A percentile compares a stretch with the other conserved stretches of the same genome.
phyloP scores from a whole-genome alignment of 2,888 invertebrate species.

The Crossocerus cetratus region DNA sequence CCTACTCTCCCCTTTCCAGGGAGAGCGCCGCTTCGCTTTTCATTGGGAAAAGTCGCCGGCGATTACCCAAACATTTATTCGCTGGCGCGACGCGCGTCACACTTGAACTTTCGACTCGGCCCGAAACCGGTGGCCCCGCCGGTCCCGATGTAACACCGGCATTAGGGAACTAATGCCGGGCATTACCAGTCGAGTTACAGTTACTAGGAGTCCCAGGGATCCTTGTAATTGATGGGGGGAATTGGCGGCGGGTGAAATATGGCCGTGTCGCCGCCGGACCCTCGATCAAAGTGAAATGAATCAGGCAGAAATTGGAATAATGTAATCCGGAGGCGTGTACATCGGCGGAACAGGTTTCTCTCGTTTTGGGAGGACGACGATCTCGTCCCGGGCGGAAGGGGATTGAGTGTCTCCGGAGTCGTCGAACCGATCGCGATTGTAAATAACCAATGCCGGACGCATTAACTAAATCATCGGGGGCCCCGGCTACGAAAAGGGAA shows the following conservation, averaged over 20 bases:
- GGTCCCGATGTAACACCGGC: not conserved
- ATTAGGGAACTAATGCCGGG: not conserved
- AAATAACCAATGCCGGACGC: slow-evolving; percentile 1
- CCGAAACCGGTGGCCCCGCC: not conserved
- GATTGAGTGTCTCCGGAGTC: slow-evolving; percentile 12
- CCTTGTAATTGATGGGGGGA: not conserved
- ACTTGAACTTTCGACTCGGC: not conserved
- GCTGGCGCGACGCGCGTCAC: not conserved
- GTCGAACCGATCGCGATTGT: slow-evolving; percentile 14
- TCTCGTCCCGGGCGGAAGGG: slow-evolving; percentile 1
- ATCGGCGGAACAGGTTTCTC: not conserved
- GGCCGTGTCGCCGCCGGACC: not conserved
- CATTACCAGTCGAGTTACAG: too few species aligned
- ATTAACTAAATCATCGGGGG: slow-evolving; percentile 37
- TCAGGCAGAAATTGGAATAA: not conserved
- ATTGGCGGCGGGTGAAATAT: not conserved
- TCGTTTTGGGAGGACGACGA: slow-evolving; percentile 3
- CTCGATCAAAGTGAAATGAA: not conserved
- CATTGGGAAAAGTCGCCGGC: not conserved
- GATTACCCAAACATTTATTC: not conserved
- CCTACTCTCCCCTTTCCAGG: not conserved
- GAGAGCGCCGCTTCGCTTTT: not conserved
- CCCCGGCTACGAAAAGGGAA: not conserved
- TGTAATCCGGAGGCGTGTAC: slow-evolving; percentile 1
- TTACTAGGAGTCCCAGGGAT: too few species aligned